Evolutionary conservation across 2,888 invertebrate genomes (phyloP).

Genomic region (Beris morrisii): DNA sequence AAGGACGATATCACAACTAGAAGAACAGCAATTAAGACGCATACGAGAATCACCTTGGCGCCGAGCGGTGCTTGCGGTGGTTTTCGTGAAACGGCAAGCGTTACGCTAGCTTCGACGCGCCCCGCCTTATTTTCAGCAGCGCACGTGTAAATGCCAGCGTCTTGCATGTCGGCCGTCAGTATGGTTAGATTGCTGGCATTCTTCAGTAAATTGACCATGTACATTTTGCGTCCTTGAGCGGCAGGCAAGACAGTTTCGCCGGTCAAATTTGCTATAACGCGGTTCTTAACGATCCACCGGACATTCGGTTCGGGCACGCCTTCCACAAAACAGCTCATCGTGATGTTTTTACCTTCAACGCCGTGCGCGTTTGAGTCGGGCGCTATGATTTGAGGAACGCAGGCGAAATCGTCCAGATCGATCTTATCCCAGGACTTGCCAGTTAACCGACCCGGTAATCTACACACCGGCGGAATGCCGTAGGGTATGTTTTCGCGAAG

Average conservation of each 20-base stretch:
- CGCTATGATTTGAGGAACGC: conserved; percentile 70
- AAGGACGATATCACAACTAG: conserved; percentile 69
- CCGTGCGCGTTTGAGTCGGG: conserved; percentile 64
- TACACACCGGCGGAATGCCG: conserved; percentile 70
- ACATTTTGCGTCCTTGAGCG: conserved; percentile 62
- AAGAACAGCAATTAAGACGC: conserved; percentile 69
- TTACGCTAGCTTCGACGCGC: conserved; percentile 72
- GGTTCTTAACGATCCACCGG: conserved; percentile 71
- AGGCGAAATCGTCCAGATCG: conserved; percentile 78
- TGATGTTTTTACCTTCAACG: conserved; percentile 72
- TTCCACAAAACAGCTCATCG: conserved; percentile 69
- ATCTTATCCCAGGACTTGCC: conserved; percentile 74
- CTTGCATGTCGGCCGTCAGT: conserved; percentile 70
- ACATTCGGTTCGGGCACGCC: conserved; percentile 74
- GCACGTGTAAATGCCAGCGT: conserved; percentile 76
- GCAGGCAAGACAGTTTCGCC: conserved; percentile 52
- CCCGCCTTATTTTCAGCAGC: conserved; percentile 81
- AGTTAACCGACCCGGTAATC: conserved; percentile 64
- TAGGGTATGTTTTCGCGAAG: conserved; percentile 74
- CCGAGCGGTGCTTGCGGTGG: conserved; percentile 64
- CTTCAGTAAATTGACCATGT: conserved; percentile 67
- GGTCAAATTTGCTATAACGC: conserved; percentile 68
- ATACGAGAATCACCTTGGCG: conserved; percentile 65
- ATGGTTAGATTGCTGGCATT: conserved; percentile 75
- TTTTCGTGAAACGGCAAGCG: conserved; percentile 69